Conservation (phyloP, 1,140 invertebrate genomes). For the Polyergus mexicanus region DNA sequence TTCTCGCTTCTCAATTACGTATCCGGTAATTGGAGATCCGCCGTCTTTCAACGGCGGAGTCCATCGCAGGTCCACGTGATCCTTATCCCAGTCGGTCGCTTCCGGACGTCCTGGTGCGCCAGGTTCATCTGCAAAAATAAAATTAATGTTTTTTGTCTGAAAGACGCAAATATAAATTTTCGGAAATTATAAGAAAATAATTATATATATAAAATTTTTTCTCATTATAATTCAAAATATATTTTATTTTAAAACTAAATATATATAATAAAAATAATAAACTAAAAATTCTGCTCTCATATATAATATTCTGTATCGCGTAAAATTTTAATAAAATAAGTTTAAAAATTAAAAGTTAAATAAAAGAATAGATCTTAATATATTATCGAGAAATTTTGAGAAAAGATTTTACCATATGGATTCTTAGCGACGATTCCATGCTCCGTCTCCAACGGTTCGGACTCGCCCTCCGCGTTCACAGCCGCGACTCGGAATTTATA, state of each 20-base stretch:
- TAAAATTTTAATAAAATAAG: background rate
- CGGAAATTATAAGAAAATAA: background rate
- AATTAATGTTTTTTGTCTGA: background rate
- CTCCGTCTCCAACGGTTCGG: slow-evolving; percentile 95
- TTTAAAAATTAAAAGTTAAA: slow-evolving; percentile 15
- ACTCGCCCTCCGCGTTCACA: slow-evolving; percentile 98
- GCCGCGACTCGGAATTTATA: slow-evolving; percentile 99
- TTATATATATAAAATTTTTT: background rate
- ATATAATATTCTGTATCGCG: background rate
- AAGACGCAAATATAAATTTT: background rate
- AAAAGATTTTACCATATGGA: slow-evolving; percentile 93
- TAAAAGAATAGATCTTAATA: background rate
- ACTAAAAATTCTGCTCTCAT: background rate
- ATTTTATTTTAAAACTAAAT: background rate
- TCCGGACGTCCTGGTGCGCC: slow-evolving; percentile 96
- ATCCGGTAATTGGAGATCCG: slow-evolving; percentile 96
- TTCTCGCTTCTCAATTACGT: slow-evolving; percentile 97
- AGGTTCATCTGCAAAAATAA: slow-evolving; percentile 91
- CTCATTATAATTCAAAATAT: background rate
- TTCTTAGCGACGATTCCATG: slow-evolving; percentile 98
- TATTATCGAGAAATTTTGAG: background rate
- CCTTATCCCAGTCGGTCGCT: slow-evolving; percentile 97
- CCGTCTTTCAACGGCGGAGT: slow-evolving; percentile 95
- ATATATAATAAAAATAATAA: background rate
- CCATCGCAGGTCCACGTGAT: slow-evolving; percentile 97